phyloP scores from a whole-genome alignment of 2,888 invertebrate species.

The Trichopria drosophilae region DNA sequence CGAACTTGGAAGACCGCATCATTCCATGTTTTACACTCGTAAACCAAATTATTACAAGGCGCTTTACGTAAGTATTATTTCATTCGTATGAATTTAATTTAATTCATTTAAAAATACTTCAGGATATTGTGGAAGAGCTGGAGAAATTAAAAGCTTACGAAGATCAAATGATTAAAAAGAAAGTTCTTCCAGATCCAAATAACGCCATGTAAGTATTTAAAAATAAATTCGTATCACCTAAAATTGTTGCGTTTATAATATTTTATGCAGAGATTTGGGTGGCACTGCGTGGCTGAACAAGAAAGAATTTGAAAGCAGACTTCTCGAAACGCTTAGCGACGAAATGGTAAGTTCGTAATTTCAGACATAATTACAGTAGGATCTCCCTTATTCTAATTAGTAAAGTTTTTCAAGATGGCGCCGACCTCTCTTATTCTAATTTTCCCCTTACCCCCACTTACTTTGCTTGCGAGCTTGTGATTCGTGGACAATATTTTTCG shows the following conservation, averaged over 20 bases:
- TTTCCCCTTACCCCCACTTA: no score
- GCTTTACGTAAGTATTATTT: slow-evolving; percentile 70
- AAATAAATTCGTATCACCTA: slow-evolving; percentile 33
- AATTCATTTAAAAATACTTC: slow-evolving; percentile 21
- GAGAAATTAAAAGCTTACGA: slow-evolving; percentile 70
- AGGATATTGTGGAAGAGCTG: slow-evolving; percentile 73
- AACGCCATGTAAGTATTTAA: slow-evolving; percentile 60
- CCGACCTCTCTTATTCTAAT: no score
- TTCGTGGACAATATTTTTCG: no score
- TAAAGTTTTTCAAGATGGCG: no score
- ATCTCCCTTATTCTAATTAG: slow-evolving; percentile 6
- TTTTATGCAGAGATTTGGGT: slow-evolving; percentile 59
- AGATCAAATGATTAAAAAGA: slow-evolving; percentile 70
- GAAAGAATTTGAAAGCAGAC: slow-evolving; percentile 65
- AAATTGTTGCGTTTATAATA: slow-evolving; percentile 54
- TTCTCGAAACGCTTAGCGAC: slow-evolving; percentile 72
- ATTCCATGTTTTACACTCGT: slow-evolving; percentile 89
- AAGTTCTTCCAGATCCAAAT: slow-evolving; percentile 64
- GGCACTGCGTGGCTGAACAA: slow-evolving; percentile 69
- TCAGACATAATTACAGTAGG: neutral
- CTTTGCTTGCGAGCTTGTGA: no score
- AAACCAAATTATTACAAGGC: slow-evolving; percentile 82
- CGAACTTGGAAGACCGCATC: slow-evolving; percentile 85
- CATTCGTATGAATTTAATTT: slow-evolving; percentile 1
- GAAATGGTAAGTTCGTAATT: slow-evolving; percentile 58